A percentile compares a stretch with the other conserved stretches of the same genome.
Evolutionary conservation across 2,888 invertebrate genomes (phyloP).

Genomic region (Cyrtodaria siliqua): DNA sequence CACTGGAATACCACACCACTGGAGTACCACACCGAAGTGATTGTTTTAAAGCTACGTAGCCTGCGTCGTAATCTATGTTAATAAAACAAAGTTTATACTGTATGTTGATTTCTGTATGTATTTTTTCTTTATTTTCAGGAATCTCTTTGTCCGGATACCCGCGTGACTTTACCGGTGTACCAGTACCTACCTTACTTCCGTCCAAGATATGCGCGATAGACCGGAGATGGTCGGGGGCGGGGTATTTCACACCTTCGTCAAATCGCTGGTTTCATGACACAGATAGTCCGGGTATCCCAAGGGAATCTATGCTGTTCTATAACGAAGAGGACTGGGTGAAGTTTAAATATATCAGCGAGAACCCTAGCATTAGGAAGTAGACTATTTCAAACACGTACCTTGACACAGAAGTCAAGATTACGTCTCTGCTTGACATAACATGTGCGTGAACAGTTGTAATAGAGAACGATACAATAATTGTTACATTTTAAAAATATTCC

Average conservation of each 20-base stretch:
- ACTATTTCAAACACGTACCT: no score
- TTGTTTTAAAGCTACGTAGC: no score
- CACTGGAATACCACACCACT: no score
- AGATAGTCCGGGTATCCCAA: slow-evolving; percentile 74
- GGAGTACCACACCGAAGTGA: no score
- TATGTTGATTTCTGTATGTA: not conserved
- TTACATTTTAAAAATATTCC: no score
- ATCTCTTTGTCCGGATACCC: slow-evolving; percentile 76
- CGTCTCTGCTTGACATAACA: no score
- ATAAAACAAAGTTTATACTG: no score
- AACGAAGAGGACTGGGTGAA: slow-evolving; percentile 83
- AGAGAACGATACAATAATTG: no score
- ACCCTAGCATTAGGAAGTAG: slow-evolving; percentile 49
- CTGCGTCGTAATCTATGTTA: no score
- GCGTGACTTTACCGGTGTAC: slow-evolving; percentile 71
- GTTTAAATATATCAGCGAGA: slow-evolving; percentile 76
- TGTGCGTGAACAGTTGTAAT: no score
- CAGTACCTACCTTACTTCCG: slow-evolving; percentile 75
- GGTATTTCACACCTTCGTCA: slow-evolving; percentile 73
- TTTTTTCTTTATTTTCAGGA: slow-evolving; percentile 67
- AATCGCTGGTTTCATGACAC: slow-evolving; percentile 80
- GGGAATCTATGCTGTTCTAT: slow-evolving; percentile 77
- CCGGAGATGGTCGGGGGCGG: slow-evolving; percentile 76
- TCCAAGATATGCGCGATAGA: slow-evolving; percentile 72
- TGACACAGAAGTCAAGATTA: no score